Base-by-base conservation (phyloP, 1,140 invertebrate species). In the Cherax destructor region DNA sequence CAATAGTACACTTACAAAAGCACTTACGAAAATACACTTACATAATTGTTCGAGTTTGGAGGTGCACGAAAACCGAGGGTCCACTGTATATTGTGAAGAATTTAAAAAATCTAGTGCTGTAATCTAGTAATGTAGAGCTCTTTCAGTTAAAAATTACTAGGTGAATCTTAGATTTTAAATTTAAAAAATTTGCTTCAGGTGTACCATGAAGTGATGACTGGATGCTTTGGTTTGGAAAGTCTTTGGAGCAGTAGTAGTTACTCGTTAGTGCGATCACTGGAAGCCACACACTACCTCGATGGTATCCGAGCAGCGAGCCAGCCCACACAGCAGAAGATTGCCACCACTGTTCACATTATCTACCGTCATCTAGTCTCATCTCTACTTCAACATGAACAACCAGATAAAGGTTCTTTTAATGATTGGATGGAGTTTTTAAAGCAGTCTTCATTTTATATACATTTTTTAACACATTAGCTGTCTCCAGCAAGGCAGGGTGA, bases 201-300 rank as follows among this genome's bases (percentile, higher is more conserved):
- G 18, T 95, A 96, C 92, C 95, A 96, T 61, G 95, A 96, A 94
- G 94, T 96, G 4, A 93, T 96, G 52, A 95, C 95, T 85, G 96
- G 96, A 18, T 96, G 95, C 94, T 96, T 96, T 94, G 95, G 95
- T 41, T 94, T 96, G 47, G 95, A 95, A 81, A 94, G 94, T 81
- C 93, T 95, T 84, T 89, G 93, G 94, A 76, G 93, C 94, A 85
- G 88, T 93, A 83, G 83, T 56, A 78, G 69, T 49, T 88, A 90
- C 41, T 86, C 74, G 7, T 76, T 88, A 10, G 81, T 88, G 83
- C 89, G 74, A 52, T 88, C 77, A 47, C 77, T 93, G 7, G 94
- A 95, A 87, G 93, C 95, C 16, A 94, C 94, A 88, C 95, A 96
- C 93, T 95, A 96, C 93, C 92, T 95, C 74, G 95, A 95, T 86